Percentiles rank a stretch among this genome's conserved stretches.
Conservation (phyloP, 2,113 vertebrate species). For the Menura novaehollandiae region DNA sequence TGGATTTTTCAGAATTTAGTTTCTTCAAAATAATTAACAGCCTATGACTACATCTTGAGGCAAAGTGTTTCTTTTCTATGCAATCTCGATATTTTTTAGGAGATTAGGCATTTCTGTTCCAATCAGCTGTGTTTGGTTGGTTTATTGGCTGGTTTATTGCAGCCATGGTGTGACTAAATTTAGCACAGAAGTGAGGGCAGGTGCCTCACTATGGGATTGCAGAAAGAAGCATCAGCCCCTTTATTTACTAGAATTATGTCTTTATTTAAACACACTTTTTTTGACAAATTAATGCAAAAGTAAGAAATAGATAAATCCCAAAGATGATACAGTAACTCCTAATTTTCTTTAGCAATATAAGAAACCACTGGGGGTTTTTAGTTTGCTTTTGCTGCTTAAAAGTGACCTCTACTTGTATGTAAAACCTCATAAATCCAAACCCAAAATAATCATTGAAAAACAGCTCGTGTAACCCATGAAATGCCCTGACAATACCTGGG, state of each 20-base stretch:
- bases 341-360: neutral
- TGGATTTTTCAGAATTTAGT: neutral
- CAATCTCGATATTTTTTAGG: neutral
- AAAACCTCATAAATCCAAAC: neutral
- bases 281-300: neutral
- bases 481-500: neutral
- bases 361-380: neutral
- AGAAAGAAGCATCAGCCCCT: neutral
- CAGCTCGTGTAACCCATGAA: neutral
- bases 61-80: neutral
- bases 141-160: neutral
- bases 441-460: neutral
- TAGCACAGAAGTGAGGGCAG: neutral
- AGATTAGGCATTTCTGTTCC: neutral
- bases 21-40: neutral
- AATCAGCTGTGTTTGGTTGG: neutral
- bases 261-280: neutral
- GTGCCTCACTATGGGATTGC: neutral
- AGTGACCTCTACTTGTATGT: neutral
- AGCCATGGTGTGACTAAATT: neutral
- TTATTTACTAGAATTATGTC: neutral
- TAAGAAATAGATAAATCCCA: neutral
- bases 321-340: neutral
- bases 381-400: neutral
- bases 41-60: neutral